Percentiles rank a stretch among this genome's conserved stretches.
These are phyloP conservation scores for Leptonema lineaticorne DNA, from an alignment of 1,140 invertebrate species.

Conservation along the genomic window DNA sequence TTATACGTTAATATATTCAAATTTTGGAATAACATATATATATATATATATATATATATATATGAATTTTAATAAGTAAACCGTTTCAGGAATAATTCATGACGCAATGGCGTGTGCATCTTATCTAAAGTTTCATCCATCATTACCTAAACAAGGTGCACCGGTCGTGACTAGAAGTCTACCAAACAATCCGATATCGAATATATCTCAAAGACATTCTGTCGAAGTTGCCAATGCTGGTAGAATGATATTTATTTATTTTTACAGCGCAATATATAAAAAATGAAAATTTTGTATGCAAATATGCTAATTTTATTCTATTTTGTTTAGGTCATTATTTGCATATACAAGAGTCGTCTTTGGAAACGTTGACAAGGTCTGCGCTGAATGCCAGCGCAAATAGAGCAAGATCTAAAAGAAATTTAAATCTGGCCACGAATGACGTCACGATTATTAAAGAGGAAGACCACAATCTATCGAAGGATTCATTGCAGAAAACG, in stretches of 20 bases:
- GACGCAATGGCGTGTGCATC: conserved; percentile 97
- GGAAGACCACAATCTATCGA: conserved; percentile 56
- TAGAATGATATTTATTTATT: conserved; percentile 24
- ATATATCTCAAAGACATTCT: conserved; percentile 76
- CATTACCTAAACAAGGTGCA: conserved; percentile 77
- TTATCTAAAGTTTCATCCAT: conserved; percentile 93
- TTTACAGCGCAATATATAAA: neutral
- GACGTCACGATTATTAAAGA: conserved; percentile 54
- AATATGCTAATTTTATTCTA: conserved; percentile 11
- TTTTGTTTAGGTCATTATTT: conserved; percentile 63
- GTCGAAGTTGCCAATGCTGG: conserved; percentile 81
- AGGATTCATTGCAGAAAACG: conserved; percentile 41
- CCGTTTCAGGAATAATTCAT: conserved; percentile 74
- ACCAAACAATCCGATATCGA: conserved; percentile 56
- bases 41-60: neutral
- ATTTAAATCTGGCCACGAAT: conserved; percentile 23
- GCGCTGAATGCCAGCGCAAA: conserved; percentile 71
- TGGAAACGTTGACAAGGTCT: conserved; percentile 73
- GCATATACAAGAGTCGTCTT: conserved; percentile 74
- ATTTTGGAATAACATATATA: too few relatives aligned
- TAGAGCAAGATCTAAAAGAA: conserved; percentile 60
- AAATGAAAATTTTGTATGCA: conserved; percentile 7
- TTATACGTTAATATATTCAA: neutral
- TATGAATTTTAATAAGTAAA: conserved; percentile 12
- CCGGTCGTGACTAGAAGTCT: conserved; percentile 63